Conservation (phyloP, 1,140 invertebrate genomes). For the Sminthurides bifidus region DNA sequence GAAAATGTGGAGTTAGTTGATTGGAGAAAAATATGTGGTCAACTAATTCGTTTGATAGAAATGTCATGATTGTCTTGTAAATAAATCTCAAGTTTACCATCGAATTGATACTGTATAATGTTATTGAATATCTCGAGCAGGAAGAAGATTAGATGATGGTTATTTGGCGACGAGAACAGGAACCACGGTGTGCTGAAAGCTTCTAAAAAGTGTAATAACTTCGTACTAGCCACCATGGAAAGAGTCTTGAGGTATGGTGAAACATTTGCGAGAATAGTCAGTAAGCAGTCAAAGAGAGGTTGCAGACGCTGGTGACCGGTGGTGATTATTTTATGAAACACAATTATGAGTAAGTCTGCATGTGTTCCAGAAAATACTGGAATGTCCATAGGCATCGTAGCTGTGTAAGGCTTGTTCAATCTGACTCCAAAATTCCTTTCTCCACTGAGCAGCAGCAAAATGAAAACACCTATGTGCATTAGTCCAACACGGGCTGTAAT, state of each 20-base stretch:
- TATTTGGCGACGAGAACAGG: slow-evolving; percentile 85
- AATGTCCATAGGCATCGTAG: slow-evolving; percentile 93
- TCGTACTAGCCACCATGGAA: slow-evolving; percentile 97
- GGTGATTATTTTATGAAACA: slow-evolving; percentile 98
- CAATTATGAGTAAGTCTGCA: slow-evolving; percentile 95
- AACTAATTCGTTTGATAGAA: neutral
- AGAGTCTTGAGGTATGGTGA: slow-evolving; percentile 98
- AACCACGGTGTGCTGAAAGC: slow-evolving; percentile 99
- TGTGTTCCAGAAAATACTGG: slow-evolving; percentile 91
- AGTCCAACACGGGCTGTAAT: slow-evolving; percentile 81
- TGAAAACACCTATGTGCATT: slow-evolving; percentile 99
- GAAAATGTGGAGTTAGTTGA: too few species aligned
- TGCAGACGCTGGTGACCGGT: slow-evolving; percentile 95
- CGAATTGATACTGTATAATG: slow-evolving; percentile 99
- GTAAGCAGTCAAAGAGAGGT: slow-evolving; percentile 92
- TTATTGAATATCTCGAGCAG: slow-evolving; percentile 99
- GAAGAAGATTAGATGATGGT: slow-evolving; percentile 98
- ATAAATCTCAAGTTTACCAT: too few species aligned
- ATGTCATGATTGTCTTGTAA: too few species aligned
- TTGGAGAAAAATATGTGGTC: too few species aligned
- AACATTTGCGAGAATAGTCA: slow-evolving; percentile 97
- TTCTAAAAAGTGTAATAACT: slow-evolving; percentile 91
- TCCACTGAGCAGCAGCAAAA: slow-evolving; percentile 89
- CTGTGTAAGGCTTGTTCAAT: slow-evolving; percentile 95
- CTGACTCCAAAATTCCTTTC: slow-evolving; percentile 98